phyloP scores from a whole-genome alignment of 2,797 vertebrate genomes.

The Mus minutoides region DNA sequence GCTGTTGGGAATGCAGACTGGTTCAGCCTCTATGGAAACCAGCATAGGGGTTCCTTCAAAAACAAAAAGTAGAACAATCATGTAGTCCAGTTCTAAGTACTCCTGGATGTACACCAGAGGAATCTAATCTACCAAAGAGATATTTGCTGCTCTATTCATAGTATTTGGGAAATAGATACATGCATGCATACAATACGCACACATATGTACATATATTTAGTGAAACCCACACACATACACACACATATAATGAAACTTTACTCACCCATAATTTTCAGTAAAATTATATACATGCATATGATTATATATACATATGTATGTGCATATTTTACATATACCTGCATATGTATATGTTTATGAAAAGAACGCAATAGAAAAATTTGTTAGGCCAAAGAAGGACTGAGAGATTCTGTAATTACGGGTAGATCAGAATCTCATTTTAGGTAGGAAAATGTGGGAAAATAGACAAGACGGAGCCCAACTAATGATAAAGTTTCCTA shows the following conservation, averaged over 20 bases:
- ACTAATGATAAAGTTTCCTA: not conserved
- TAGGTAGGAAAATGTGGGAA: conserved; percentile 2
- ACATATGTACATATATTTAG: not conserved
- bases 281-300: not conserved
- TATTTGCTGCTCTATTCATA: not conserved
- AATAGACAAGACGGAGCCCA: not conserved
- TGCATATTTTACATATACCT: not conserved
- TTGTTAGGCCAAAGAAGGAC: not conserved
- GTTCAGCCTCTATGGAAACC: not conserved
- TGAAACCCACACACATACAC: not conserved
- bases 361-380: not conserved
- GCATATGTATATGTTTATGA: not conserved
- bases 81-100: not conserved
- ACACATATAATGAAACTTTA: not conserved
- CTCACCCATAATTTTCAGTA: not conserved
- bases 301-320: not conserved
- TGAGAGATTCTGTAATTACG: not conserved
- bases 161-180: not conserved
- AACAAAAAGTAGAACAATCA: not conserved
- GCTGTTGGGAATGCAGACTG: not conserved
- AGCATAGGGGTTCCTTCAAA: not conserved
- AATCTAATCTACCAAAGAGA: not conserved
- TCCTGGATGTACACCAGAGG: not conserved
- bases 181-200: not conserved
- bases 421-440: not conserved